phyloP scores from a whole-genome alignment of 2,113 vertebrate species.

The Myanophis thanlyinensis region DNA sequence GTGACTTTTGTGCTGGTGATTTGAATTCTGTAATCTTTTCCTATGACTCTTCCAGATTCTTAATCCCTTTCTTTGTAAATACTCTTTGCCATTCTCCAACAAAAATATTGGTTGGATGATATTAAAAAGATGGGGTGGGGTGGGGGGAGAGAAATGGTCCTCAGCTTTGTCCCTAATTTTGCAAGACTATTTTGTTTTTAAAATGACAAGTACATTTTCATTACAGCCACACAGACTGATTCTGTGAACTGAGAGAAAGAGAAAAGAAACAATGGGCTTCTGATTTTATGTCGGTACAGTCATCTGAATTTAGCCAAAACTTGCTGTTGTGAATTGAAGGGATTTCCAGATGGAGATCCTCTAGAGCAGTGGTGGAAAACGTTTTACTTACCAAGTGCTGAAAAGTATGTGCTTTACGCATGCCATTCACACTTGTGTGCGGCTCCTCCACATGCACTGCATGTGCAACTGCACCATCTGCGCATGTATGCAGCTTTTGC shows the following conservation, averaged over 20 bases:
- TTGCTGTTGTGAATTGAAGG: neutral
- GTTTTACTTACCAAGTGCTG: no score
- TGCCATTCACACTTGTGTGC: no score
- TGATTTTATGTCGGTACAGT: neutral
- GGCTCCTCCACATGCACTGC: no score
- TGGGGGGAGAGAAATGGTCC: fast-evolving
- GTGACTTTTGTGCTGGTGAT: slow-evolving; percentile 27
- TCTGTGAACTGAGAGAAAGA: neutral
- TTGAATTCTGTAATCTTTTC: slow-evolving; percentile 54
- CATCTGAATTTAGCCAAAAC: neutral
- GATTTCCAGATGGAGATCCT: neutral
- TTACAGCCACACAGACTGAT: neutral
- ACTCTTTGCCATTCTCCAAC: slow-evolving; percentile 30
- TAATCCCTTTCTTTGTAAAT: slow-evolving; percentile 42
- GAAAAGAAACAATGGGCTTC: neutral
- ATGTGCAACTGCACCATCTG: no score
- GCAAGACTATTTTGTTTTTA: slow-evolving; percentile 13
- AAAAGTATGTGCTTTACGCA: no score
- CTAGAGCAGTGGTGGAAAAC: no score
- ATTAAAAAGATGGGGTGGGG: slow-evolving; percentile 28
- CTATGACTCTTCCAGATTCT: slow-evolving; percentile 43
- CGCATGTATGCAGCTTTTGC: no score
- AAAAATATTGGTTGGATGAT: slow-evolving; percentile 32
- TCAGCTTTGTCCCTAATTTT: slow-evolving; percentile 13
- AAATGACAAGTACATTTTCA: neutral